Base-by-base conservation (phyloP, 2,113 vertebrate species). In the Pollachius pollachius region DNA sequence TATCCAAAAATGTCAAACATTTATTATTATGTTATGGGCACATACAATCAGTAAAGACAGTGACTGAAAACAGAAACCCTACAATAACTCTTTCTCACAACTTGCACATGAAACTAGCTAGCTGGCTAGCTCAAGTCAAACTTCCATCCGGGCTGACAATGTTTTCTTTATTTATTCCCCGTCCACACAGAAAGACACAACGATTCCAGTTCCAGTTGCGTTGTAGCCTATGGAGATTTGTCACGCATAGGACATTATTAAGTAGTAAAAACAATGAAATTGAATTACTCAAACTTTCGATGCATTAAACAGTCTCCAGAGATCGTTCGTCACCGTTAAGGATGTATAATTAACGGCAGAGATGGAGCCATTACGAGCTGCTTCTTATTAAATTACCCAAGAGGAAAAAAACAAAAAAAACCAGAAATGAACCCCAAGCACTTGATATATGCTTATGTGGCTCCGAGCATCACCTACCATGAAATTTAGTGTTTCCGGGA, bases 401-500 rank as follows among this genome's bases (percentile, higher is more conserved):
- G 87, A 75, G 63, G 85, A 73, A 68, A 79, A 86, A 88, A 75
- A 65, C 84, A 72, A 68, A 7, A 69, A 52, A 79, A 75, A 2
- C 4, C 86, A 85, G 83, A 74, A 79, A 76, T 80, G 70, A 76
- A 82, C 72, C 84, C 80, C 54, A 27, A 27, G 79, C 87, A 79
- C 63, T 69, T 89, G 83, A 88, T 92, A 89, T 90, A 92, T 88
- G 89, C 82, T 83, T 76, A 84, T 90, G 78, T 54, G 72, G 76
- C 75, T 85, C 73, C 84, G 85, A 89, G 77, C 82, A 76, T 91
- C 73, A 75, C 82, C 89, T 90, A 81, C 84, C 16, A 68, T 87
- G 89, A 89, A 88, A 91, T 92, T 85, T 90, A 87, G 84, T 88
- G 89, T 94, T 93, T 94, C 89, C 92, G 92, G 92, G 91, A 91